Evolutionary conservation across 2,797 vertebrate species (phyloP).

Genomic region (Paramormyrops hopkinsi): DNA sequence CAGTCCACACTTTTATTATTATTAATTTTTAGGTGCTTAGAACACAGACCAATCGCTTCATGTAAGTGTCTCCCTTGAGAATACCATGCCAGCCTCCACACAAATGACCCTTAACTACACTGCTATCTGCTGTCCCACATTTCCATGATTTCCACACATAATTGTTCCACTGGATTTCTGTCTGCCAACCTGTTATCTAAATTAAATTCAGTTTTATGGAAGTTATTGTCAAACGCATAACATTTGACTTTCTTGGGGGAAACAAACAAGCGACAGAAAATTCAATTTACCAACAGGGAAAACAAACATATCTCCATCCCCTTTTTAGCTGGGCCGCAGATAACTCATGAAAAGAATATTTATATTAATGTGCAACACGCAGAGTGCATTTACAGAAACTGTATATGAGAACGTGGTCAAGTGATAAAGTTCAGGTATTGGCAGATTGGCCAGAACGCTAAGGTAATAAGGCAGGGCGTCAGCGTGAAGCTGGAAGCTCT

Average conservation of each 20-base stretch:
- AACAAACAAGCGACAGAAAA: background rate
- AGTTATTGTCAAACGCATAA: background rate
- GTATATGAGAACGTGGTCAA: background rate
- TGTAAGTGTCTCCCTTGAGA: background rate
- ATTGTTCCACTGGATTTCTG: background rate
- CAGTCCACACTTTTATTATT: background rate
- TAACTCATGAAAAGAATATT: background rate
- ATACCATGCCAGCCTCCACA: background rate
- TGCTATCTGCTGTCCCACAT: background rate
- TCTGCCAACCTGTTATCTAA: background rate
- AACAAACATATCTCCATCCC: background rate
- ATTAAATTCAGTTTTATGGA: background rate
- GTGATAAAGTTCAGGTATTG: background rate
- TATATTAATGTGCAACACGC: background rate
- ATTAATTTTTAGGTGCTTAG: background rate
- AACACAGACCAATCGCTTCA: background rate
- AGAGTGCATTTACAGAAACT: background rate
- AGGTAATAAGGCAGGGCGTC: background rate
- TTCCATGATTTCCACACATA: background rate
- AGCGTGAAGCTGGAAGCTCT: background rate
- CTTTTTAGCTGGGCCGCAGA: background rate
- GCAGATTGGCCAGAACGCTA: background rate
- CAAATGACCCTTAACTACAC: background rate
- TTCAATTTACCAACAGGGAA: background rate
- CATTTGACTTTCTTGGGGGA: background rate